Conservation (phyloP, 2,888 invertebrate genomes). For the Aphodius granarius region DNA sequence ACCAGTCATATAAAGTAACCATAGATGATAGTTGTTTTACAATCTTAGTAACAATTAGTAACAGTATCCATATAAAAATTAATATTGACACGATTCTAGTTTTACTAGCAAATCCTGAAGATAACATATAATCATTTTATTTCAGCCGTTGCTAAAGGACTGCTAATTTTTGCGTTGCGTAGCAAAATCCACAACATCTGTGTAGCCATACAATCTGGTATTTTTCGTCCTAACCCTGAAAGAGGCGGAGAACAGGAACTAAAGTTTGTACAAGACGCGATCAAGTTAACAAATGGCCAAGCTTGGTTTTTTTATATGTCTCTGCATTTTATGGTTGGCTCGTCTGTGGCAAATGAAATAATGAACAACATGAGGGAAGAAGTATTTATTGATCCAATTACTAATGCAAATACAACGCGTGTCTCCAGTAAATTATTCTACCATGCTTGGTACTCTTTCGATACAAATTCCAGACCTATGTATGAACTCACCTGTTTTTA, state of each 20-base stretch:
- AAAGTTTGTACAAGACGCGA: conserved; percentile 23
- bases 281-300: conserved; percentile 19
- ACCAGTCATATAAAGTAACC: too few species aligned
- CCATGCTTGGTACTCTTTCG: conserved; percentile 28
- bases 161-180: background rate
- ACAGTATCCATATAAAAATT: too few species aligned
- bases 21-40: too few species aligned
- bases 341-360: conserved; percentile 1
- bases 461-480: conserved; percentile 20
- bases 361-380: conserved; percentile 20
- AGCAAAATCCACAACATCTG: background rate
- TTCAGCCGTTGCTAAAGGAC: background rate
- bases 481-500: conserved; percentile 26
- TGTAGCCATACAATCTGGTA: conserved; percentile 21
- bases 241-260: conserved; percentile 27
- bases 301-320: conserved; percentile 3
- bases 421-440: conserved; percentile 20
- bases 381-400: conserved; percentile 29
- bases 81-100: too few species aligned
- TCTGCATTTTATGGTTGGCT: background rate
- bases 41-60: too few species aligned
- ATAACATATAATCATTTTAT: too few species aligned
- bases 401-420: conserved; percentile 9
- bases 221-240: conserved; percentile 24
- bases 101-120: too few species aligned